Evolutionary conservation across 2,113 vertebrate species (phyloP).

Genomic region (Talpa occidentalis): DNA sequence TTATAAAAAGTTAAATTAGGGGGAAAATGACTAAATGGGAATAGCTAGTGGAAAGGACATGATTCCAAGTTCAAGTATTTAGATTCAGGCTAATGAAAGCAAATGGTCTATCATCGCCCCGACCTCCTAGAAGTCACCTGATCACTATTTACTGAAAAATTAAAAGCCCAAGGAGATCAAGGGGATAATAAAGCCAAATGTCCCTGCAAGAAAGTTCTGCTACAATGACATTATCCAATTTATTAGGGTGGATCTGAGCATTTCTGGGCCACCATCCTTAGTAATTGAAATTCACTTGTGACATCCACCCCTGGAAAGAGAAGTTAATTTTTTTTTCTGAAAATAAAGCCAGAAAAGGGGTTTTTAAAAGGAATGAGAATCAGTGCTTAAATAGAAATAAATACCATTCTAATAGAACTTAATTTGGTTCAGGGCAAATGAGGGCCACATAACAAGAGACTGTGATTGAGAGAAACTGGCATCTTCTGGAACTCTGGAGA

Average conservation of each 20-base stretch:
- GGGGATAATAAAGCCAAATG: not conserved
- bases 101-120: not conserved
- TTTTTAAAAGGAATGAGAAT: not conserved
- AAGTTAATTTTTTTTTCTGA: not conserved
- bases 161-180: not conserved
- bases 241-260: not conserved
- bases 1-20: not conserved
- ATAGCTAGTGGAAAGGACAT: not conserved
- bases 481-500: not conserved
- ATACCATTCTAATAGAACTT: not conserved
- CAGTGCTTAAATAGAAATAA: not conserved
- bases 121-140: not conserved
- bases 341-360: not conserved
- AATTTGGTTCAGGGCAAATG: not conserved
- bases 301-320: not conserved
- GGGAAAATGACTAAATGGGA: not conserved
- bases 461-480: not conserved
- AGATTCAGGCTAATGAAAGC: not conserved
- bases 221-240: not conserved
- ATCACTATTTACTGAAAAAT: not conserved
- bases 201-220: not conserved
- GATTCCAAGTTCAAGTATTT: not conserved
- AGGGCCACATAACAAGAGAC: not conserved
- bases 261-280: not conserved
- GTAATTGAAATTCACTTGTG: not conserved